A percentile compares a stretch with the other conserved stretches of the same genome.
phyloP scores from a whole-genome alignment of 1,140 invertebrate genomes.

The Trachymyrmex septentrionalis region DNA sequence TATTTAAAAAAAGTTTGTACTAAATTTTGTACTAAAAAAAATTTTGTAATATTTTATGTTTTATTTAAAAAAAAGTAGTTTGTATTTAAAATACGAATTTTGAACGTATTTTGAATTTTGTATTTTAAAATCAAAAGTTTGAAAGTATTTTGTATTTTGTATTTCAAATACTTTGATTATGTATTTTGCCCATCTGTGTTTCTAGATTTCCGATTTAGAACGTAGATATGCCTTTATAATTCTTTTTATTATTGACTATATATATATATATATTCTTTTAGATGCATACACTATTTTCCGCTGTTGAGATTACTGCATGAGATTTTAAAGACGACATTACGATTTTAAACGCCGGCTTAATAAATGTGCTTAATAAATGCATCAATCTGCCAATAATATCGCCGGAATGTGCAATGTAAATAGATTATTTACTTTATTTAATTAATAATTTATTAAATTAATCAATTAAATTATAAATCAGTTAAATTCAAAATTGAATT shows the following conservation, averaged over 20 bases:
- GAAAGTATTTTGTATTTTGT: too few species aligned
- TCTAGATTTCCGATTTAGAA: background rate
- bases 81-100: too few species aligned
- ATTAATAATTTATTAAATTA: too few species aligned
- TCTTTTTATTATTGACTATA: background rate
- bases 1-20: too few species aligned
- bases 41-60: too few species aligned
- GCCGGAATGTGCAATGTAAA: background rate
- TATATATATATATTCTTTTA: background rate
- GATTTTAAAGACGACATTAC: background rate
- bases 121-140: too few species aligned
- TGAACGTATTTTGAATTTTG: too few species aligned
- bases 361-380: background rate
- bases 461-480: conserved; percentile 17
- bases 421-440: background rate
- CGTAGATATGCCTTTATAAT: background rate
- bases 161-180: too few species aligned
- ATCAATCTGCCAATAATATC: background rate
- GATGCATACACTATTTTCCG: background rate
- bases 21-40: too few species aligned
- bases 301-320: background rate
- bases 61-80: too few species aligned
- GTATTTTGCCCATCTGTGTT: too few species aligned
- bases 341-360: background rate
- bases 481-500: background rate